Evolutionary conservation across 2,113 vertebrate species (phyloP).

Genomic region (Colinus virginianus): DNA sequence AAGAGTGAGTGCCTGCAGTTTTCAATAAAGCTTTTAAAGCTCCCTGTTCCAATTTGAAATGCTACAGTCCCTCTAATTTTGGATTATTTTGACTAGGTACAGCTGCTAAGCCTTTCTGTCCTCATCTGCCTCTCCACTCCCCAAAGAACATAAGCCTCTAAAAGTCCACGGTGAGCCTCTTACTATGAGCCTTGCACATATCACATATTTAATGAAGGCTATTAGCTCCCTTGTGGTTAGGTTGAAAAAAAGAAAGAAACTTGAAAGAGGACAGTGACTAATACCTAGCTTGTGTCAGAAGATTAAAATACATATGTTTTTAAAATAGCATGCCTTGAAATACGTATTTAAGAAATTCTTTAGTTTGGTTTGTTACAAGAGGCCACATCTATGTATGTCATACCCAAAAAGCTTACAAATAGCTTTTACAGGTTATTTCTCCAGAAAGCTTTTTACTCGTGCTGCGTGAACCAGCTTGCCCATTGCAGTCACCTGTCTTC

Average conservation of each 20-base stretch:
- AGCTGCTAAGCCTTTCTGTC: constrained; percentile 44
- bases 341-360: not conserved
- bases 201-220: not conserved
- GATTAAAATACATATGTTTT: not conserved
- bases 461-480: not conserved
- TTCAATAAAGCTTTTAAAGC: constrained; percentile 56
- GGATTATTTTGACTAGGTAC: constrained; percentile 55
- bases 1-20: constrained; percentile 57
- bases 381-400: not conserved
- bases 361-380: not conserved
- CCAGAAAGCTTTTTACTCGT: not conserved
- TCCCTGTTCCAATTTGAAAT: constrained; percentile 53
- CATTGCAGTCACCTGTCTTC: not conserved
- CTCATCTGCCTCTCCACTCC: not conserved
- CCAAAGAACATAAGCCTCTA: constrained; percentile 21
- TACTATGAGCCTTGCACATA: not conserved
- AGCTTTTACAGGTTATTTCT: not conserved
- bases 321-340: not conserved
- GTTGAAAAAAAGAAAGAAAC: not conserved
- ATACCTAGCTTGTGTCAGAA: not conserved
- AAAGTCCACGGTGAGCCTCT: not conserved
- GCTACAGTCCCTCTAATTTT: constrained; percentile 61
- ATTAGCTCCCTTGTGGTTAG: not conserved
- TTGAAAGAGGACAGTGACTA: not conserved
- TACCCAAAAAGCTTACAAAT: not conserved